A percentile compares a stretch with the other conserved stretches of the same genome.
Evolutionary conservation across 2,113 vertebrate genomes (phyloP).

Genomic region (Colossoma macropomum): DNA sequence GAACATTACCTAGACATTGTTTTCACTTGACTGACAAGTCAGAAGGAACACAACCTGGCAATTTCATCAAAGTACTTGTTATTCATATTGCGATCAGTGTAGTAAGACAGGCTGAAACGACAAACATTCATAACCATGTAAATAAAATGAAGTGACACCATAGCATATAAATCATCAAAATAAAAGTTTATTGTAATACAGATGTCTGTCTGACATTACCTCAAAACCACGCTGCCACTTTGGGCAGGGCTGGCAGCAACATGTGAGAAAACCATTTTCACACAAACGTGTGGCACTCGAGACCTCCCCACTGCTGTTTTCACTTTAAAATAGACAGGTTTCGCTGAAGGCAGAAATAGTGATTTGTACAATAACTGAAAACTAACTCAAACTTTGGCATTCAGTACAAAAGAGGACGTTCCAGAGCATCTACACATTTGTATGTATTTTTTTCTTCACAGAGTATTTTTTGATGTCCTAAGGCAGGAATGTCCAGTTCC

Average conservation of each 20-base stretch:
- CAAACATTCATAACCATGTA: background rate
- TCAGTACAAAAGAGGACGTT: slow-evolving; percentile 15
- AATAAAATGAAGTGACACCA: slow-evolving; percentile 1
- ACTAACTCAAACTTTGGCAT: slow-evolving; percentile 33
- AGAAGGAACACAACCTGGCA: background rate
- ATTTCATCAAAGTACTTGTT: too few relatives aligned
- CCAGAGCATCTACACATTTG: background rate
- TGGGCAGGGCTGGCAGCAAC: slow-evolving; percentile 64
- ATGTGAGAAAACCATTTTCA: slow-evolving; percentile 60
- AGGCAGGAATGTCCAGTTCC: background rate
- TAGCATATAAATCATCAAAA: slow-evolving; percentile 72
- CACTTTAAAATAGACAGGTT: slow-evolving; percentile 78
- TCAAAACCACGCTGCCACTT: slow-evolving; percentile 66
- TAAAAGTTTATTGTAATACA: slow-evolving; percentile 82
- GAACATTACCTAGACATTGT: background rate
- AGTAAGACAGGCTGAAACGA: too few relatives aligned
- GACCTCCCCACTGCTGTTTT: slow-evolving; percentile 75
- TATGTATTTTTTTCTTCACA: background rate
- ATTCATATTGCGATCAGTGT: too few relatives aligned
- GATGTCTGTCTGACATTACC: slow-evolving; percentile 64
- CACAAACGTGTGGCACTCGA: slow-evolving; percentile 63
- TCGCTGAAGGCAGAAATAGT: slow-evolving; percentile 55
- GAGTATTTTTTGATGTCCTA: background rate
- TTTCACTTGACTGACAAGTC: background rate
- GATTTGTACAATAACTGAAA: slow-evolving; percentile 45